phyloP scores from a whole-genome alignment of 2,797 vertebrate genomes.

The Gymnopithys bicolor region DNA sequence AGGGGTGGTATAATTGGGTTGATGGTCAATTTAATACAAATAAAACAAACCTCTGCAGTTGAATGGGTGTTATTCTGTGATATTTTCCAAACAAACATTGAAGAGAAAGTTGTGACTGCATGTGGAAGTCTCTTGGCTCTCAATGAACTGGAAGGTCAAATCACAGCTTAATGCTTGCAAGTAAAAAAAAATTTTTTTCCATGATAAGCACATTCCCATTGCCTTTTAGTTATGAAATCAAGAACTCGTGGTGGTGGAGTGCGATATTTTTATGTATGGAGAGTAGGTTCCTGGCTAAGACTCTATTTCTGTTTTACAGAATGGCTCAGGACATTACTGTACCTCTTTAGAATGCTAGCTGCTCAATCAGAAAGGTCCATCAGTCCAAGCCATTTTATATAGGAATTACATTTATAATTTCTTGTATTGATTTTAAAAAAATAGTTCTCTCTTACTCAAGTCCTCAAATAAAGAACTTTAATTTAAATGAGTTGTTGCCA shows the following conservation, averaged over 20 bases:
- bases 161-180: neutral
- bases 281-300: neutral
- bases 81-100: neutral
- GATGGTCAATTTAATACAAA: neutral
- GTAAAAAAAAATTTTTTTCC: neutral
- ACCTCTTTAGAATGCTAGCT: neutral
- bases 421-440: neutral
- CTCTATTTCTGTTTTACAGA: neutral
- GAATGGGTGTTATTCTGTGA: neutral
- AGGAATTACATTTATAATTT: slow-evolving; percentile 37
- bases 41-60: neutral
- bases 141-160: neutral
- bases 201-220: neutral
- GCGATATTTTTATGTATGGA: neutral
- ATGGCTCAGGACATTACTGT: neutral
- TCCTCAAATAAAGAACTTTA: slow-evolving; percentile 38
- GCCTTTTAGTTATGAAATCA: neutral
- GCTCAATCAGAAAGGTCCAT: slow-evolving; percentile 11
- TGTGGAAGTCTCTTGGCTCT: neutral
- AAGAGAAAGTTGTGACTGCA: neutral
- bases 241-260: neutral
- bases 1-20: neutral
- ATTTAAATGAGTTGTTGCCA: slow-evolving; percentile 27
- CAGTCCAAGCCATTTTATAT: neutral
- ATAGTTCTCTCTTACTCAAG: neutral